Base-by-base conservation (phyloP, 2,888 invertebrate species). In the Chromoteleia sp. region DNA sequence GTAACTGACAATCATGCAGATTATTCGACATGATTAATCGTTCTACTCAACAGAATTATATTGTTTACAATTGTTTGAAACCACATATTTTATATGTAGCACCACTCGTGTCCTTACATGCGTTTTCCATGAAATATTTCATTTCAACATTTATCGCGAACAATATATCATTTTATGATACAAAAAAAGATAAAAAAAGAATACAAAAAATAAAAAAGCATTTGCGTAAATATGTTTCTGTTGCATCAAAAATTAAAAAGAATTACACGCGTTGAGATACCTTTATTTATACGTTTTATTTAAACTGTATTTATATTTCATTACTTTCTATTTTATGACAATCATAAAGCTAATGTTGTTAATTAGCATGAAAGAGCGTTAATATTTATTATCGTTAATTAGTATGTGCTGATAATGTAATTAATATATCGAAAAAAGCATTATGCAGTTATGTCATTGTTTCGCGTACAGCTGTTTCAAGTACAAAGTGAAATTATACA, bases 361-460 rank as follows among this genome's bases (percentile, higher is more conserved):
- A n/a, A n/a, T n/a, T n/a, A n/a, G n/a, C n/a, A n/a, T n/a, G n/a
- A n/a, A n/a, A n/a, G n/a, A n/a, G n/a, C n/a, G n/a, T n/a, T n/a
- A n/a, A n/a, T n/a, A n/a, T n/a, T n/a, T 33, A 45, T 45, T 45
- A 45, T 6, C 4, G 19, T 8, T 14, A 15, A 45, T 15, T 15
- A 8, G 45, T 45, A 25, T 25, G 3, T 25, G 25, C 25, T 25
- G 2, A 25, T 45, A 45, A 45, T 45, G 15, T 19, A 15, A 19
- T 45, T 17, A 45, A 45, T 8, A 17, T 45, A 17, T 15, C 45
- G 45, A 45, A 45, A 17, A 45, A 45, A 19, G n/a, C 17, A 19
- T 45, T 17, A 41, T 41, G 12, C 41, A 41, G 41, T 41, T 41
- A 12, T 12, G 12, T 12, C 41, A 12, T 41, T 41, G 41, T 12